Conservation (phyloP, 64 coral and sea anemone genomes). For the Astreopora myriophthalma region DNA sequence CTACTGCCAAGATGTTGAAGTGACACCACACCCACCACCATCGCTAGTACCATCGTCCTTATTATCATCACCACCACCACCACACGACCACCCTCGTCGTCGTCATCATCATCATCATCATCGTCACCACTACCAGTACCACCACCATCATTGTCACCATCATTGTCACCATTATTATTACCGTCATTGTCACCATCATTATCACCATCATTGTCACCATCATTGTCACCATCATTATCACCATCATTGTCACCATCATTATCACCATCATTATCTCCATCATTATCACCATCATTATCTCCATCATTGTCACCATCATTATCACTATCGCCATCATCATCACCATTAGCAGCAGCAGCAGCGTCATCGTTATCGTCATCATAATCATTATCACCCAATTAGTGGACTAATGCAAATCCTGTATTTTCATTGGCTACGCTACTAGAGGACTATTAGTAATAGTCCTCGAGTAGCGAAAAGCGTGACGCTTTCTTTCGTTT, state of each 20-base stretch:
- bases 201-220: neutral
- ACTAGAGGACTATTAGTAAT: too few species aligned
- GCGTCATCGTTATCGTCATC: neutral
- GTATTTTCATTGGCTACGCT: too few species aligned
- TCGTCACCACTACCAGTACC: neutral
- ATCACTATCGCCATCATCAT: neutral
- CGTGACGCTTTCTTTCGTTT: too few species aligned
- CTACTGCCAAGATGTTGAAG: too few species aligned
- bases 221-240: neutral
- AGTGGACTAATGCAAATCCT: too few species aligned
- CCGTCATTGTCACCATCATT: neutral
- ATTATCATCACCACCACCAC: neutral
- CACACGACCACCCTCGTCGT: neutral
- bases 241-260: neutral
- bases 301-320: neutral
- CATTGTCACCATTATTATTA: neutral
- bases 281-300: neutral
- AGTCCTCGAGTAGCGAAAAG: too few species aligned
- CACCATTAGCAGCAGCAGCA: too few species aligned
- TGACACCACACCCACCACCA: too few species aligned
- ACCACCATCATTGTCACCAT: neutral
- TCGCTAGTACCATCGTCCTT: neutral
- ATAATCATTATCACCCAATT: too few species aligned
- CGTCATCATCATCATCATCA: neutral
- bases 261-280: neutral